Conservation (phyloP, 64 coral and sea anemone genomes). For the Acropora tenuis region DNA sequence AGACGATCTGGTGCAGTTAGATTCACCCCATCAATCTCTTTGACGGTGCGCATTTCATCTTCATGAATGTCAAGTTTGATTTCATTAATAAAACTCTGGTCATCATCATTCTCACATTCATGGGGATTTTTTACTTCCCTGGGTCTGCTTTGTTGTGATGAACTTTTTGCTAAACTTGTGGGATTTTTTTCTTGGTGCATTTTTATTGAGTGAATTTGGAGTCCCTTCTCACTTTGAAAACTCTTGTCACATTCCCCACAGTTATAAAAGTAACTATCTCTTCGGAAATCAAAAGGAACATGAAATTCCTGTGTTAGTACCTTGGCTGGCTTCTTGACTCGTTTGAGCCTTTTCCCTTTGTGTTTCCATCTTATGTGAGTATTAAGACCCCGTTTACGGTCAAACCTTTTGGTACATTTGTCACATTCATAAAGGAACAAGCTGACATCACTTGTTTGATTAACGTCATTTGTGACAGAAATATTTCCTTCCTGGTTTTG, state of each 20-base stretch:
- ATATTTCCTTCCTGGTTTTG: no score
- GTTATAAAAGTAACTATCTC: no score
- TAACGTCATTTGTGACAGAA: no score
- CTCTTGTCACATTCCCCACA: no score
- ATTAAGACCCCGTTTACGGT: neutral
- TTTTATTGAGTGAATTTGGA: neutral
- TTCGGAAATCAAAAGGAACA: no score
- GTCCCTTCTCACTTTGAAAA: no score
- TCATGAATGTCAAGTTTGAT: neutral
- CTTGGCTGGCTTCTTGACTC: no score
- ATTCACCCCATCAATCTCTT: neutral
- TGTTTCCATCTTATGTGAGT: neutral
- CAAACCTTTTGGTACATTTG: neutral
- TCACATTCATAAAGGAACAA: neutral
- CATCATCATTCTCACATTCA: neutral
- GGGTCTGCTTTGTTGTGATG: neutral
- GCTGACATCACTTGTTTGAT: neutral
- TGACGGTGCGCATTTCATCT: neutral
- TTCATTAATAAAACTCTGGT: neutral
- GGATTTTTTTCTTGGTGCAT: no score
- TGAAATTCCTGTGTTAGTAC: no score
- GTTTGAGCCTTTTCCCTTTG: neutral
- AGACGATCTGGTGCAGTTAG: neutral
- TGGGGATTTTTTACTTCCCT: neutral
- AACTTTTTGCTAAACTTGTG: neutral